Conservation (phyloP, 2,113 vertebrate genomes). For the Neopipo cinnamomea region DNA sequence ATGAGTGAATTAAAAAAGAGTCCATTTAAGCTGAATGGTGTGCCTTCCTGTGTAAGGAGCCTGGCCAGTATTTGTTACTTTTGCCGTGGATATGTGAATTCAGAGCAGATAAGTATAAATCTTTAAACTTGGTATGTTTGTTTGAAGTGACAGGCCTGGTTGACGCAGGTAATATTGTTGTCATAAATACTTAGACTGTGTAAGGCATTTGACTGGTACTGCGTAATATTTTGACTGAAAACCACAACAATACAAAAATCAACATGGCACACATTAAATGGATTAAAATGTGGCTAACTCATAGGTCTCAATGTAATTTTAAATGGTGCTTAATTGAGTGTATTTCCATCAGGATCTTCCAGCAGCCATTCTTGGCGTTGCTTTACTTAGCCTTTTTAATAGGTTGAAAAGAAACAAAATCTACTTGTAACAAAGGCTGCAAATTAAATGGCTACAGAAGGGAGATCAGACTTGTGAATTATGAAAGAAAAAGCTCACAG, state of each 20-base stretch:
- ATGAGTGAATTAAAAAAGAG: conserved; percentile 72
- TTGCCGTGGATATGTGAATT: conserved; percentile 59
- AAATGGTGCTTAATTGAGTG: conserved; percentile 35
- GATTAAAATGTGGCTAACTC: conserved; percentile 40
- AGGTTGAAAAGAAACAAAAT: neutral
- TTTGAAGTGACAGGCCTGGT: conserved; percentile 54
- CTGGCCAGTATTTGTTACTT: conserved; percentile 55
- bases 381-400: neutral
- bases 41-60: conserved; percentile 68
- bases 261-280: conserved; percentile 58
- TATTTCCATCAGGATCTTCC: conserved; percentile 6
- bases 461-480: neutral
- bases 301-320: conserved; percentile 60
- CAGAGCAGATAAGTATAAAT: conserved; percentile 55
- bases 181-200: conserved; percentile 49
- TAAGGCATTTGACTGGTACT: conserved; percentile 59
- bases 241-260: conserved; percentile 13
- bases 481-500: neutral
- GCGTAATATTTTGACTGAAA: conserved; percentile 36
- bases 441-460: neutral
- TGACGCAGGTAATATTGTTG: conserved; percentile 18
- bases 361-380: neutral
- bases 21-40: conserved; percentile 64
- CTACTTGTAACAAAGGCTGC: neutral
- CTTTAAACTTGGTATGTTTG: conserved; percentile 36